These are phyloP conservation scores for Tonatia bakeri DNA, from an alignment of 2,113 vertebrate species.

Conservation along the genomic window DNA sequence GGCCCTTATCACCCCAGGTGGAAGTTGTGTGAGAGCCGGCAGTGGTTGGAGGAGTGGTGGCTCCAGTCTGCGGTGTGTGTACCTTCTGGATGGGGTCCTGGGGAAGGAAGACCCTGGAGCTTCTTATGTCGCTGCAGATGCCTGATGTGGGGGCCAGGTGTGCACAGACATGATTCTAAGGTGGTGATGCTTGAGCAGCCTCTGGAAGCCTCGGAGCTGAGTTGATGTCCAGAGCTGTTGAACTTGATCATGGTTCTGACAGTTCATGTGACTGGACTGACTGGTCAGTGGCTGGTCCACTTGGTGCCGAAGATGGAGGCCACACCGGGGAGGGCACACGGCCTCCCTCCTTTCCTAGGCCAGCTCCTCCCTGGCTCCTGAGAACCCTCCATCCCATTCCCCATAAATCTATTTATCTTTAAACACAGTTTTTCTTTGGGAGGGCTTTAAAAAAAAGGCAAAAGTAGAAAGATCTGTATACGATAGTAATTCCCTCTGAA, in stretches of 20 bases:
- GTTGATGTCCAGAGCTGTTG: accelerated
- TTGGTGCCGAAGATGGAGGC: too few species aligned
- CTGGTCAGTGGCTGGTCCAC: too few species aligned
- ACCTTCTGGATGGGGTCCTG: too few species aligned
- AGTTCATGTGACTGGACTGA: too few species aligned
- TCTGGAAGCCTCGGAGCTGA: not conserved
- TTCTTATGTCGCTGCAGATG: not conserved
- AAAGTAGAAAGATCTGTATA: not conserved
- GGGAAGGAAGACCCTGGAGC: not conserved
- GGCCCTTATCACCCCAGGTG: not conserved
- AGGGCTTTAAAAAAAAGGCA: not conserved
- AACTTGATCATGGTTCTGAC: not conserved
- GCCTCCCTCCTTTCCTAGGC: not conserved
- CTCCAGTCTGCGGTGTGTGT: not conserved
- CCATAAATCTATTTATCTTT: not conserved
- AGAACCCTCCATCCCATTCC: not conserved
- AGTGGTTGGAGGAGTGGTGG: accelerated
- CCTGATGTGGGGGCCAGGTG: accelerated
- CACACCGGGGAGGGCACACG: accelerated
- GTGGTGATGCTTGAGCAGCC: accelerated
- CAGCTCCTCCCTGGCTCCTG: accelerated
- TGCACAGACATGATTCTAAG: not conserved
- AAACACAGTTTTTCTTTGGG: not conserved
- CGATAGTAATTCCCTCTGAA: not conserved
- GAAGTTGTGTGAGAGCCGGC: too few species aligned